Evolutionary conservation across 2,113 vertebrate genomes (phyloP).

Genomic region (Phyllostomus discolor): DNA sequence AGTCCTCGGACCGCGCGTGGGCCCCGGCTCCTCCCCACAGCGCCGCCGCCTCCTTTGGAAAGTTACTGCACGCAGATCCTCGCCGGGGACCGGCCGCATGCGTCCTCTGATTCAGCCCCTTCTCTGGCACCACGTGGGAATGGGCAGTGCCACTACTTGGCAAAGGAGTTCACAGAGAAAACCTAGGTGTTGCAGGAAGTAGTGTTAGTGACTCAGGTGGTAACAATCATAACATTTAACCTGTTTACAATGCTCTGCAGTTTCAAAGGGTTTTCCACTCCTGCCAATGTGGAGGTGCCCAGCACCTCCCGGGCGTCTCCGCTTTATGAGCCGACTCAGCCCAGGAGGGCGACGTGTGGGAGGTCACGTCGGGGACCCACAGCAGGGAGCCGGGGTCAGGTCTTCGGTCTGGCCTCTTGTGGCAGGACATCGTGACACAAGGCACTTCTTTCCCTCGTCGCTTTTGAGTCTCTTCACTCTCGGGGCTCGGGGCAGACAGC

Average conservation of each 20-base stretch:
- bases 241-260: neutral
- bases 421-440: neutral
- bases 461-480: neutral
- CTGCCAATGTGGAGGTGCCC: neutral
- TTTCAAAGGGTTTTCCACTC: constrained; percentile 55
- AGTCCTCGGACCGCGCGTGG: neutral
- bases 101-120: neutral
- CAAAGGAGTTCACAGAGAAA: neutral
- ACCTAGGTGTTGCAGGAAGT: constrained; percentile 47
- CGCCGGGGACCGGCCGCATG: fast-evolving
- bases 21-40: neutral
- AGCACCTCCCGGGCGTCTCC: constrained; percentile 42
- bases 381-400: constrained; percentile 48
- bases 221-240: constrained; percentile 14
- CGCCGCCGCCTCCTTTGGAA: neutral
- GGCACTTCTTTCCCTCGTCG: neutral
- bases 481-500: neutral
- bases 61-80: neutral
- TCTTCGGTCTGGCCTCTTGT: neutral
- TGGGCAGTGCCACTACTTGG: neutral
- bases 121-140: neutral
- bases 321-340: constrained; percentile 29
- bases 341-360: constrained; percentile 39
- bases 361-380: neutral
- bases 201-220: constrained; percentile 51